Evolutionary conservation across 2,797 vertebrate species (phyloP).

Genomic region (Streptopelia turtur): DNA sequence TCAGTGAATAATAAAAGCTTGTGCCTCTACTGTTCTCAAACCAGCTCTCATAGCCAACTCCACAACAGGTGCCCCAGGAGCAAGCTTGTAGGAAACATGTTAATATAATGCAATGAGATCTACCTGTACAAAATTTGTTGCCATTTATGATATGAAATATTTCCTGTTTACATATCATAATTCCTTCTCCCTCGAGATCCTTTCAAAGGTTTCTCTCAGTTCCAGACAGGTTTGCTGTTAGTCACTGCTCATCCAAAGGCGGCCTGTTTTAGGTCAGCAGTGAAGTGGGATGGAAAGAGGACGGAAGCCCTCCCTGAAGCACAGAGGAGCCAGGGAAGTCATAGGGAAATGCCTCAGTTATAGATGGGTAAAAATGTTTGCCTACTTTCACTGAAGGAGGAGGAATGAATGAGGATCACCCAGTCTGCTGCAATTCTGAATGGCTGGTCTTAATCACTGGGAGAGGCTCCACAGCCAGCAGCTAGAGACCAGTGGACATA

Average conservation of each 20-base stretch:
- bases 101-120: background rate
- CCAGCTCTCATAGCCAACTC: background rate
- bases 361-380: rapidly evolving
- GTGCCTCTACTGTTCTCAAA: background rate
- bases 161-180: background rate
- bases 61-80: background rate
- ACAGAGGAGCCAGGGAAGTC: background rate
- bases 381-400: background rate
- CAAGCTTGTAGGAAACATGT: background rate
- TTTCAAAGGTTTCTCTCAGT: background rate
- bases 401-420: background rate
- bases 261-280: background rate
- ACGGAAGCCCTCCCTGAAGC: background rate
- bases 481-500: background rate
- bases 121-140: background rate
- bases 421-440: background rate
- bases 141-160: background rate
- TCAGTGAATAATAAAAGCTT: background rate
- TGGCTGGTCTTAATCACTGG: background rate
- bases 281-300: background rate
- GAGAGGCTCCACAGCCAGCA: background rate
- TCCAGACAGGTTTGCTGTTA: background rate
- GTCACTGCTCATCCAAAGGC: background rate
- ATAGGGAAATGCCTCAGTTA: background rate
- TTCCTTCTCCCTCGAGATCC: background rate